Base-by-base conservation (phyloP, 1,140 invertebrate genomes). In the Choristoneura fumiferana region DNA sequence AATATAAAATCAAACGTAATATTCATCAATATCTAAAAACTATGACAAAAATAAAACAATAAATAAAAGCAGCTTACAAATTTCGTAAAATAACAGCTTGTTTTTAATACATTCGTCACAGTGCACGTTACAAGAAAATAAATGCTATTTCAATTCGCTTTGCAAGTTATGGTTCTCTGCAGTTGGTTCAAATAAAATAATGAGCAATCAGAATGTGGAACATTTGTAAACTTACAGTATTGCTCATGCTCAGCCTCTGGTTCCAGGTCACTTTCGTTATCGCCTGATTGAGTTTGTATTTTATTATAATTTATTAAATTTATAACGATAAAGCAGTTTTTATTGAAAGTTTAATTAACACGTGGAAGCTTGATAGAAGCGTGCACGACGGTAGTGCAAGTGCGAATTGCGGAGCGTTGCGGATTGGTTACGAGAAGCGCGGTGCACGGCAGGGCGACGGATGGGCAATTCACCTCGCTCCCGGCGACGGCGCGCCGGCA, bases 241-340 rank as follows among this genome's bases (percentile, higher is more conserved):
- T 9, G 43, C 22, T 33, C 43, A 49, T 49, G 43, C 43, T 49
- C 43, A 49, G 43, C 43, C 43, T 22, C 43, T 49, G 43, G 40
- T 10, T 45, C 15, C 40, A 45, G 40, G 22, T 49, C 43, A 49
- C 43, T 49, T 49, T 49, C 43, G 18, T 49, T 49, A 49, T 6
- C 43, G 43, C 10, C 29, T 33, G 18, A 12, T 49, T 49, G 22
- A 49, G 43, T 18, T 49, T 18, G 18, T 3, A 49, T 33, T 22
- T 3, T 49, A 49, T 22, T 22, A 18, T 33, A 49, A 4, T 49
- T 22, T 12, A 29, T 12, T 33, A 29, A 8, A 29, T 29, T 49
- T 49, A 22, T 49, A 12, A 12, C 18, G 18, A 8, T 1, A 12
- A 6, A 13, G 18, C 4, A 12, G 17, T 22, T 9, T 49, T 49